These are phyloP conservation scores for Muscicapa adusta DNA, from an alignment of 2,113 vertebrate species.

Conservation along the genomic window DNA sequence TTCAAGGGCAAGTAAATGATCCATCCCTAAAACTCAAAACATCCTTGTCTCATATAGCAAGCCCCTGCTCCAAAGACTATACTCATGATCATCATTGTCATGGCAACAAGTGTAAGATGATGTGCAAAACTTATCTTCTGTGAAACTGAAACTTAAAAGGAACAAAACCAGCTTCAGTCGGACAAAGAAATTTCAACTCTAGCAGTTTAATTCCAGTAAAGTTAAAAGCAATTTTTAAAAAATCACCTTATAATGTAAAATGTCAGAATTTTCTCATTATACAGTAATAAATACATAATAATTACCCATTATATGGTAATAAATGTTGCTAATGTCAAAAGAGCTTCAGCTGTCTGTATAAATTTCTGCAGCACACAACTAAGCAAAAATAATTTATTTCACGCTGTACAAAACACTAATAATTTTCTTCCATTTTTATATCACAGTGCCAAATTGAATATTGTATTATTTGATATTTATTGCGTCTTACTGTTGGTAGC, in stretches of 20 bases:
- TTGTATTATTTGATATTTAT: not conserved
- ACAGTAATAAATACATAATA: too few relatives aligned
- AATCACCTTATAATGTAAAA: not conserved
- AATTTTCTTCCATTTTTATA: not conserved
- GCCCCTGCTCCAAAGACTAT: not conserved
- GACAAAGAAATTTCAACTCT: not conserved
- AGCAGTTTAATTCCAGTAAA: not conserved
- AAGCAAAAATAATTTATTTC: not conserved
- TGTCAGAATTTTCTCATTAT: not conserved
- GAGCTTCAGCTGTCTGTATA: not conserved
- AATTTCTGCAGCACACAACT: not conserved
- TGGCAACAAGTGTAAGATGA: not conserved
- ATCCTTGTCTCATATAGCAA: not conserved
- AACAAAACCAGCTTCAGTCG: not conserved
- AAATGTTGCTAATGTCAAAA: not conserved
- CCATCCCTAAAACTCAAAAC: not conserved
- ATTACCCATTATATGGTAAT: too few relatives aligned
- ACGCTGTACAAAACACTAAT: not conserved
- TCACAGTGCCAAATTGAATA: not conserved
- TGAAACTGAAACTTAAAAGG: not conserved
- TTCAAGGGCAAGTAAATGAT: not conserved
- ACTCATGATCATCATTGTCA: not conserved
- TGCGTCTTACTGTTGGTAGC: not conserved
- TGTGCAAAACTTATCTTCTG: not conserved
- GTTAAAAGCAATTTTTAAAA: not conserved